These are phyloP conservation scores for Acrobasis suavella DNA, from an alignment of 2,888 invertebrate genomes.

Conservation along the genomic window DNA sequence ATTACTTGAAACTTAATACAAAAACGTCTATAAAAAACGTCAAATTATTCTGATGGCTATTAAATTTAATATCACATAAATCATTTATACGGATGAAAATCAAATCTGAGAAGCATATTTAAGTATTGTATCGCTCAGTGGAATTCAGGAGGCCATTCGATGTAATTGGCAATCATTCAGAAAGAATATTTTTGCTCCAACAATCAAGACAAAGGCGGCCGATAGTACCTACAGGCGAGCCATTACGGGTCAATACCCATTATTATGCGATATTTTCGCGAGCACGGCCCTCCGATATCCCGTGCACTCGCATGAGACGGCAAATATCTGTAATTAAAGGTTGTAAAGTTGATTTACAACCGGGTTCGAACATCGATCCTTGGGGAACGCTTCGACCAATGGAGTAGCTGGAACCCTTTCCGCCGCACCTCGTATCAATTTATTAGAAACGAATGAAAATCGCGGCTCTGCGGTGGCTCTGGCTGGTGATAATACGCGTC, in stretches of 20 bases:
- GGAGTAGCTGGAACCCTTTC: slow-evolving; percentile 51
- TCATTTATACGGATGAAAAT: slow-evolving; percentile 73
- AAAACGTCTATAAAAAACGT: slow-evolving; percentile 39
- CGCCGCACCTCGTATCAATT: slow-evolving; percentile 75
- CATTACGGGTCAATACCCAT: slow-evolving; percentile 82
- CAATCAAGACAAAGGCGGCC: slow-evolving; percentile 80
- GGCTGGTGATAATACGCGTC: slow-evolving; percentile 67
- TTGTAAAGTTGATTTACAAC: slow-evolving; percentile 82
- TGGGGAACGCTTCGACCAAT: slow-evolving; percentile 75
- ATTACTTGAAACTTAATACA: slow-evolving; percentile 20
- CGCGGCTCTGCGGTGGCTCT: slow-evolving; percentile 77
- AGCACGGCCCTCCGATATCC: slow-evolving; percentile 78
- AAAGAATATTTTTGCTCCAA: slow-evolving; percentile 75
- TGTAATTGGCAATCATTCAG: slow-evolving; percentile 82
- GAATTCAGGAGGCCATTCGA: slow-evolving; percentile 79
- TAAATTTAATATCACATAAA: slow-evolving; percentile 72
- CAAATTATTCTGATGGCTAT: slow-evolving; percentile 47
- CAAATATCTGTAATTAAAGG: slow-evolving; percentile 83
- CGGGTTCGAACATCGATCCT: slow-evolving; percentile 71
- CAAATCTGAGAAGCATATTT: slow-evolving; percentile 62
- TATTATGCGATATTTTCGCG: slow-evolving; percentile 82
- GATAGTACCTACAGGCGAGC: slow-evolving; percentile 79
- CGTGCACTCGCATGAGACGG: slow-evolving; percentile 77
- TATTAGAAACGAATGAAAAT: slow-evolving; percentile 80
- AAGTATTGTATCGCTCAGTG: slow-evolving; percentile 68